phyloP scores from a whole-genome alignment of 2,113 vertebrate genomes.

The Polypterus bichir region DNA sequence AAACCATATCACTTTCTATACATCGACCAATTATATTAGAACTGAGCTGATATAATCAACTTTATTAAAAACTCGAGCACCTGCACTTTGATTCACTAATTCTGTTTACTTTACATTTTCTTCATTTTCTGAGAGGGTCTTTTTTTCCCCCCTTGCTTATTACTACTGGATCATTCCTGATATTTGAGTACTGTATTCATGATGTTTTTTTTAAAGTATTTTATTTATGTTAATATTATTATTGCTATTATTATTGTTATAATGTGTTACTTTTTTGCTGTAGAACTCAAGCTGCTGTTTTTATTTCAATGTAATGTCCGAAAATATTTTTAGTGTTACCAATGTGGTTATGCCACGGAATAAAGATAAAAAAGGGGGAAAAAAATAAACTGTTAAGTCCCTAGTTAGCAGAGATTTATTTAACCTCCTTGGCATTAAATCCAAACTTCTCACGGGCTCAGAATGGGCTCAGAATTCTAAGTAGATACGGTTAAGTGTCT shows the following conservation, averaged over 20 bases:
- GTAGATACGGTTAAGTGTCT: too few relatives aligned
- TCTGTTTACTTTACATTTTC: slow-evolving; percentile 26
- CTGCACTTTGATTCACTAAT: slow-evolving; percentile 68
- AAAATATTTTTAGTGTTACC: slow-evolving; percentile 25
- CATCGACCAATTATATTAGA: slow-evolving; percentile 5
- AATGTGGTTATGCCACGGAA: too few relatives aligned
- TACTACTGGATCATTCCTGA: slow-evolving; percentile 10
- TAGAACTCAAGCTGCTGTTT: slow-evolving; percentile 38
- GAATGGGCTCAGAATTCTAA: too few relatives aligned
- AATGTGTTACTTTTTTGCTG: slow-evolving; percentile 27
- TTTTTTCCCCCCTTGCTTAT: slow-evolving; percentile 15
- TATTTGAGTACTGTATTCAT: slow-evolving; percentile 23
- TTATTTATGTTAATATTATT: slow-evolving; percentile 14
- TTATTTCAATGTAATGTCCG: slow-evolving; percentile 32
- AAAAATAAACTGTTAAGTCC: too few relatives aligned
- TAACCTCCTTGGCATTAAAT: too few relatives aligned
- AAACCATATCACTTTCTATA: slow-evolving; percentile 10
- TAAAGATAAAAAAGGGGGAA: too few relatives aligned
- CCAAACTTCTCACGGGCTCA: too few relatives aligned
- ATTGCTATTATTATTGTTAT: slow-evolving; percentile 21
- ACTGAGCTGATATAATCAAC: slow-evolving; percentile 12
- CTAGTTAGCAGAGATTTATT: too few relatives aligned
- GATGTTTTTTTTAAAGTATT: slow-evolving; percentile 22
- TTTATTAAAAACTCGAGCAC: slow-evolving; percentile 43
- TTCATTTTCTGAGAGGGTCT: slow-evolving; percentile 13